Percentiles rank a stretch among this genome's conserved stretches.
phyloP scores from a whole-genome alignment of 2,113 vertebrate genomes.

The Cyprinodon variegatus region DNA sequence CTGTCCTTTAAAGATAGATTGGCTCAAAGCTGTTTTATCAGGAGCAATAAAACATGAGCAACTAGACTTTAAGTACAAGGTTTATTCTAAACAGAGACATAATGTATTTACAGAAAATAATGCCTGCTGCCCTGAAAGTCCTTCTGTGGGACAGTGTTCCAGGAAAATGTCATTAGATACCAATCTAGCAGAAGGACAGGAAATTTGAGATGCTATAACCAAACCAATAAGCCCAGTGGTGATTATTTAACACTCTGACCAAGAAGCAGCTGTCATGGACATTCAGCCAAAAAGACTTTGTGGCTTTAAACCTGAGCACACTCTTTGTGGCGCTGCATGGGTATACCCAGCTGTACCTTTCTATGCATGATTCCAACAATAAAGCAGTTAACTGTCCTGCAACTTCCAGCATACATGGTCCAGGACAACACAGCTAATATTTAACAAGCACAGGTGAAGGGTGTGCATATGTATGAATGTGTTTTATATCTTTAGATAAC shows the following conservation, averaged over 20 bases:
- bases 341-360: slow-evolving; percentile 36
- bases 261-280: slow-evolving; percentile 62
- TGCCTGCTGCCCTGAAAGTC: slow-evolving; percentile 11
- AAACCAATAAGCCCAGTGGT: slow-evolving; percentile 56
- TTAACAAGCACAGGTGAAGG: slow-evolving; percentile 51
- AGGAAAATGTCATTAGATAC: slow-evolving; percentile 36
- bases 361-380: slow-evolving; percentile 22
- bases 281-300: slow-evolving; percentile 26
- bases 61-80: slow-evolving; percentile 13
- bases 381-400: slow-evolving; percentile 39
- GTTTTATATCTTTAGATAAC: slow-evolving; percentile 46
- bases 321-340: slow-evolving; percentile 22
- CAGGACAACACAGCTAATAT: slow-evolving; percentile 42
- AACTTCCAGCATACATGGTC: slow-evolving; percentile 27
- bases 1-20: background rate
- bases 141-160: slow-evolving; percentile 24
- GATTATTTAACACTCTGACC: slow-evolving; percentile 55
- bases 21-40: background rate
- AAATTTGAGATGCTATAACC: slow-evolving; percentile 63
- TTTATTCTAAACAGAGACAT: slow-evolving; percentile 28
- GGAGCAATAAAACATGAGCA: slow-evolving; percentile 9
- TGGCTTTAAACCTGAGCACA: slow-evolving; percentile 61
- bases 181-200: slow-evolving; percentile 45
- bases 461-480: slow-evolving; percentile 10
- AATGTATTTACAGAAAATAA: slow-evolving; percentile 32